These are phyloP conservation scores for Danaus plexippus DNA, from an alignment of 1,140 invertebrate genomes.

Conservation along the genomic window DNA sequence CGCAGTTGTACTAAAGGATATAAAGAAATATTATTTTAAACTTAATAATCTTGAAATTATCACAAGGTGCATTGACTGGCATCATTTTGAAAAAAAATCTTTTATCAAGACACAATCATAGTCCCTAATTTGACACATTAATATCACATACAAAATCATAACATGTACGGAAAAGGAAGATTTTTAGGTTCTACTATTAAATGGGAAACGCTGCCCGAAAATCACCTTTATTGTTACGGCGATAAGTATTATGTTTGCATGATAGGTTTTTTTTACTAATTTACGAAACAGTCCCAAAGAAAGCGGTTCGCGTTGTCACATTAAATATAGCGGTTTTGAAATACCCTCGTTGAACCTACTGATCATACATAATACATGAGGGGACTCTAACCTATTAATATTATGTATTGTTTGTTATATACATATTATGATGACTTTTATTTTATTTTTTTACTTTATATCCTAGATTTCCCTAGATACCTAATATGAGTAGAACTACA, in stretches of 20 bases:
- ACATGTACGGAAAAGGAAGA: slow-evolving; percentile 13
- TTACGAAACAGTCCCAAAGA: slow-evolving; percentile 20
- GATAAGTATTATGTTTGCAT: slow-evolving; percentile 7
- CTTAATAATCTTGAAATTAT: too few species aligned
- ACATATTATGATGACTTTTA: too few species aligned
- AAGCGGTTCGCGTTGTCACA: slow-evolving; percentile 23
- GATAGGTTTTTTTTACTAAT: slow-evolving; percentile 12
- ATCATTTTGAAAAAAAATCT: too few species aligned
- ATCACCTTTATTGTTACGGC: neutral
- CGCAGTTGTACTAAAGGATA: too few species aligned
- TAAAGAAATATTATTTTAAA: too few species aligned
- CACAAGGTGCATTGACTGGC: too few species aligned
- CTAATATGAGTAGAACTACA: too few species aligned
- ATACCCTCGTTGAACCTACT: slow-evolving; percentile 14
- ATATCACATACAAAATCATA: slow-evolving; percentile 9
- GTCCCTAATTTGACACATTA: neutral
- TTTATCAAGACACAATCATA: too few species aligned
- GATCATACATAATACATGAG: slow-evolving; percentile 50
- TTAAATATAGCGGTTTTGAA: slow-evolving; percentile 18
- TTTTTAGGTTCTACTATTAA: slow-evolving; percentile 12
- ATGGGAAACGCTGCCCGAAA: slow-evolving; percentile 6
- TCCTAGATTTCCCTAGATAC: too few species aligned
- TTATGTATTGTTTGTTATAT: slow-evolving; percentile 34
- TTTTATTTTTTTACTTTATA: too few species aligned
- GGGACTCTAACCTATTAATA: slow-evolving; percentile 39